Conservation (phyloP, 1,140 invertebrate species). For the Rhagoletis zephyria region DNA sequence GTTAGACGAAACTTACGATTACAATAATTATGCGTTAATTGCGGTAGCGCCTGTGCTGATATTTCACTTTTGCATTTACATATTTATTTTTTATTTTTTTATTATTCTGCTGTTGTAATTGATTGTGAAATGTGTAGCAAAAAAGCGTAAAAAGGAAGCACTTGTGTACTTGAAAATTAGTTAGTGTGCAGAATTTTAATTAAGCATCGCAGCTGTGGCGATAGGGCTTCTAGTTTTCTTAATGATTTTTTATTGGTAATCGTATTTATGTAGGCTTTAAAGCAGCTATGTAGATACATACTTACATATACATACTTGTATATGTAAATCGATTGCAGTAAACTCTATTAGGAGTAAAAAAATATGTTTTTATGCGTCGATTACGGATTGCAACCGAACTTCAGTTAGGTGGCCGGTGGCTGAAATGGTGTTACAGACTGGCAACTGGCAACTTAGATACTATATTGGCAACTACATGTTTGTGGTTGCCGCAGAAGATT, state of each 20-base stretch:
- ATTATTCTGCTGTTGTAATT: background rate
- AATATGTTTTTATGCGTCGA: too few species aligned
- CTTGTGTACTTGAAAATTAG: slow-evolving; percentile 10
- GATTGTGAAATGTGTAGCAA: slow-evolving; percentile 45
- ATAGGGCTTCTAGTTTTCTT: background rate
- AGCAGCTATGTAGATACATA: too few species aligned
- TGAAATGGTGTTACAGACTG: too few species aligned
- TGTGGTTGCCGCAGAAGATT: too few species aligned
- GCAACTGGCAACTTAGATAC: too few species aligned
- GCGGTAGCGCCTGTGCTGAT: background rate
- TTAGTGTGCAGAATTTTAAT: slow-evolving; percentile 23
- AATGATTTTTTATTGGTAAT: background rate
- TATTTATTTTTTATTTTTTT: background rate
- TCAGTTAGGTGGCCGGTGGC: too few species aligned
- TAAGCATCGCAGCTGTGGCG: background rate
- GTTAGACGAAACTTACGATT: background rate
- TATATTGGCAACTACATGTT: too few species aligned
- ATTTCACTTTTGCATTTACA: background rate
- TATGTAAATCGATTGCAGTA: background rate
- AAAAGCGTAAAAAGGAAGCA: slow-evolving; percentile 30
- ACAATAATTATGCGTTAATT: slow-evolving; percentile 40
- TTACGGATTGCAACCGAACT: too few species aligned
- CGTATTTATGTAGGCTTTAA: background rate
- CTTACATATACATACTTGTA: background rate
- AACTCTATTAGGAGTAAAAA: too few species aligned